These are phyloP conservation scores for Loris lydekkerianus DNA, from an alignment of 2,797 vertebrate species.

Conservation along the genomic window DNA sequence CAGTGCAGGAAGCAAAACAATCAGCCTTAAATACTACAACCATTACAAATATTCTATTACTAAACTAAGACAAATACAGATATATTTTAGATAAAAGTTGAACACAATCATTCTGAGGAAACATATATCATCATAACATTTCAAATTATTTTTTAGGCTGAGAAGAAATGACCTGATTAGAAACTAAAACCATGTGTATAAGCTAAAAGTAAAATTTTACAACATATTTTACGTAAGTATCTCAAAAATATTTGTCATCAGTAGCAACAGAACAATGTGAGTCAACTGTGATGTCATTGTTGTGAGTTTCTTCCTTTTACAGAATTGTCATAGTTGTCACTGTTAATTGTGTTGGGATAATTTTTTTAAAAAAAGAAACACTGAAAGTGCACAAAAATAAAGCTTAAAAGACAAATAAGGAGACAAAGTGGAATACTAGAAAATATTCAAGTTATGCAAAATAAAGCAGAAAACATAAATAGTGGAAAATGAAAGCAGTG, in stretches of 20 bases:
- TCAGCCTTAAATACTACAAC: not conserved
- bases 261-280: not conserved
- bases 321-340: not conserved
- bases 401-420: not conserved
- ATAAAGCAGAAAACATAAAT: not conserved
- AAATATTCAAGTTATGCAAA: constrained; percentile 5
- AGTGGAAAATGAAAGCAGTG: not conserved
- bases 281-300: not conserved
- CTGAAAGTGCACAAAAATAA: not conserved
- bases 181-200: not conserved
- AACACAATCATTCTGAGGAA: not conserved
- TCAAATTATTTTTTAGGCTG: not conserved
- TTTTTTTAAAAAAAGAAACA: not conserved
- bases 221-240: not conserved
- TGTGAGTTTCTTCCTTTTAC: not conserved
- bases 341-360: not conserved
- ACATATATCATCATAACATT: not conserved
- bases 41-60: not conserved
- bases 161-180: not conserved
- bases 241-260: not conserved
- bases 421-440: not conserved
- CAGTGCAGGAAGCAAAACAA: not conserved
- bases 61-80: not conserved
- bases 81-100: not conserved
- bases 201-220: not conserved